These are phyloP conservation scores for Drosophila pseudotalamancana DNA, from an alignment of 2,888 invertebrate genomes.

Conservation along the genomic window DNA sequence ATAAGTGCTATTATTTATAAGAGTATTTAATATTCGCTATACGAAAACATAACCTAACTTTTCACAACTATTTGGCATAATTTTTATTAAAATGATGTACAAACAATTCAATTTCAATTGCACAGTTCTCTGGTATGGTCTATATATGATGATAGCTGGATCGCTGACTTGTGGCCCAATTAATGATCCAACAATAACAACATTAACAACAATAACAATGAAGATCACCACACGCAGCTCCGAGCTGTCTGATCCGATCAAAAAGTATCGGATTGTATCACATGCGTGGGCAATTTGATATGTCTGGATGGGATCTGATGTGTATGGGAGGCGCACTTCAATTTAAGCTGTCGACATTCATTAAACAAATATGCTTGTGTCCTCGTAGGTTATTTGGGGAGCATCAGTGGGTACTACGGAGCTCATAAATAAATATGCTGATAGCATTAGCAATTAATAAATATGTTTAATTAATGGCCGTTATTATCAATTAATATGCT, in stretches of 20 bases:
- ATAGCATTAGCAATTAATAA: conserved; percentile 50
- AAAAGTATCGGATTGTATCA: conserved; percentile 34
- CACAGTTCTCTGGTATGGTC: conserved; percentile 28
- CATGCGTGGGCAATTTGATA: conserved; percentile 42
- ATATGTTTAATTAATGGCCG: conserved; percentile 34
- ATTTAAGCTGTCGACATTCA: conserved; percentile 52
- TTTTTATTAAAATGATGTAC: conserved; percentile 48
- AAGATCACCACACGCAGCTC: conserved; percentile 32
- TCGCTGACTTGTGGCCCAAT: conserved; percentile 40
- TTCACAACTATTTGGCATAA: conserved; percentile 41
- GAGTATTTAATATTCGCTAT: conserved; percentile 8
- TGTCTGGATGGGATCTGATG: conserved; percentile 27
- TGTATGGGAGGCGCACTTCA: conserved; percentile 31
- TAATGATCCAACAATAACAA: conserved; percentile 25
- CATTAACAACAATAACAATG: conserved; percentile 1
- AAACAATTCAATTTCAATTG: conserved; percentile 61
- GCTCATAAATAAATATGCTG: conserved; percentile 17
- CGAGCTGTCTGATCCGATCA: conserved; percentile 34
- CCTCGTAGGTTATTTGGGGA: neutral
- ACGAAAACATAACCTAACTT: neutral
- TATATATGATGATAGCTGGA: neutral
- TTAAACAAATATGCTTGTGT: conserved; percentile 14
- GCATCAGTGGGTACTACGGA: neutral
- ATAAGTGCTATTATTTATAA: neutral
- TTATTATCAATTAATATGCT: conserved; percentile 46